Evolutionary conservation across 2,113 vertebrate genomes (phyloP), one percentile per base, ranked within the genome.

Genomic region (Labrus mixtus): DNA sequence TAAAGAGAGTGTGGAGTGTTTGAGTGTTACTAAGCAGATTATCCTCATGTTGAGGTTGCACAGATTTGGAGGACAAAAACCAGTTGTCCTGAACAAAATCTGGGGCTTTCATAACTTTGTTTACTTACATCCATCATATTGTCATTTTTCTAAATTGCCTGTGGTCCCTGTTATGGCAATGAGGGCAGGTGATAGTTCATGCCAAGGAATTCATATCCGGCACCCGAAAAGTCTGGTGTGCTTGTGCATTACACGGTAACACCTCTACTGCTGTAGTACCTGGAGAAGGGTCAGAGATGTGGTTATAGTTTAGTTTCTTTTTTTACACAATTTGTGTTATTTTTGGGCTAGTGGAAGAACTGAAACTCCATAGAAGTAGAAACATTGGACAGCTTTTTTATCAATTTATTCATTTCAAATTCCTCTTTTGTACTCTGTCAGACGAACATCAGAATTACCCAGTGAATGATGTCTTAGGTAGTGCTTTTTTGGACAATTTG

Each of bases 41-140:
- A 81, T 84, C 79, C 85, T 90, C 79, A 80, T 43, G 75, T 83
- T 86, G 84, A 89, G 83, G 88, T 82, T 81, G 70, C 78, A 22
- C 71, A 83, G 83, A 88, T 87, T 86, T 91, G 73, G 76, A 79
- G 63, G 80, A 54, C 62, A 41, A 19, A 19, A 53, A 65, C 46
- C 25, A 61, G 41, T 68, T 39, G 33, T 76, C 53, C 76, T 79
- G 23, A 77, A 76, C 77, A 84, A 89, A 89, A 87, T 90, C 84
- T 83, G 83, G 86, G 83, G 76, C 67, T 83, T 71, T 73, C 74
- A 82, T 85, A 62, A 74, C 65, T 76, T 91, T 77, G 68, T 90
- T 91, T 87, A 79, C 73, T 73, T 79, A 79, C 83, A 64, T 83
- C 71, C 74, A 84, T 87, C 68, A 70, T 73, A 6, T 74, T 79